These are phyloP conservation scores for Anthrax anthrax DNA, from an alignment of 2,888 invertebrate genomes.

Conservation along the genomic window DNA sequence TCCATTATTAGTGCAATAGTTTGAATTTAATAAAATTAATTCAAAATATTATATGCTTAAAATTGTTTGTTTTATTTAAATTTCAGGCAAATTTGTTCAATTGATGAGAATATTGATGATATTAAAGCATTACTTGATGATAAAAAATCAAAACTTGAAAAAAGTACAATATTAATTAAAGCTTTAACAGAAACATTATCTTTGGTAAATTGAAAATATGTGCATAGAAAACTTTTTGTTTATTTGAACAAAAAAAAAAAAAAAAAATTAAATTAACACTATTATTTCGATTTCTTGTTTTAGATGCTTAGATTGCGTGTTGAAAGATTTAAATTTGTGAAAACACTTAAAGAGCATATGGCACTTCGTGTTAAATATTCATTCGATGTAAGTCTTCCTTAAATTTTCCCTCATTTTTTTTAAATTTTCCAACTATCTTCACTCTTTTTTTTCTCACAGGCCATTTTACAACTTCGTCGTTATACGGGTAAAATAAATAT, in stretches of 20 bases:
- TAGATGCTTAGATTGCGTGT: too few relatives aligned
- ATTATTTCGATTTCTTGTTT: too few relatives aligned
- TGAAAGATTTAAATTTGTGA: conserved; percentile 34
- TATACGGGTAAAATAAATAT: conserved; percentile 21
- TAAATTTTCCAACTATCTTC: too few relatives aligned
- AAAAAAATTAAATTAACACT: too few relatives aligned
- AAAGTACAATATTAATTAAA: conserved; percentile 31
- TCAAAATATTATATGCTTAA: too few relatives aligned
- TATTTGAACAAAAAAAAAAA: too few relatives aligned
- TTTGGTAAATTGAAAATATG: conserved; percentile 31
- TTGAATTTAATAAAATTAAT: background rate
- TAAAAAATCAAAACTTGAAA: conserved; percentile 29
- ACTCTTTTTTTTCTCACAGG: conserved; percentile 12
- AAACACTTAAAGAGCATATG: conserved; percentile 35
- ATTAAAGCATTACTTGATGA: conserved; percentile 33
- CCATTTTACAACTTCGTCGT: conserved; percentile 22
- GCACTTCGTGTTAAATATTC: conserved; percentile 35
- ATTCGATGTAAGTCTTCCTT: conserved; percentile 21
- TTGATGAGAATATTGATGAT: conserved; percentile 19
- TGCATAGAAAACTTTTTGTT: too few relatives aligned
- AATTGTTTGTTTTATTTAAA: too few relatives aligned
- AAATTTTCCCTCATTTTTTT: background rate
- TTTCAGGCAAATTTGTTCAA: conserved; percentile 18
- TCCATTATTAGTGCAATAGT: background rate
- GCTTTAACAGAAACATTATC: conserved; percentile 33